Evolutionary conservation across 2,797 vertebrate species (phyloP).

Genomic region (Leptatherina wallacei): DNA sequence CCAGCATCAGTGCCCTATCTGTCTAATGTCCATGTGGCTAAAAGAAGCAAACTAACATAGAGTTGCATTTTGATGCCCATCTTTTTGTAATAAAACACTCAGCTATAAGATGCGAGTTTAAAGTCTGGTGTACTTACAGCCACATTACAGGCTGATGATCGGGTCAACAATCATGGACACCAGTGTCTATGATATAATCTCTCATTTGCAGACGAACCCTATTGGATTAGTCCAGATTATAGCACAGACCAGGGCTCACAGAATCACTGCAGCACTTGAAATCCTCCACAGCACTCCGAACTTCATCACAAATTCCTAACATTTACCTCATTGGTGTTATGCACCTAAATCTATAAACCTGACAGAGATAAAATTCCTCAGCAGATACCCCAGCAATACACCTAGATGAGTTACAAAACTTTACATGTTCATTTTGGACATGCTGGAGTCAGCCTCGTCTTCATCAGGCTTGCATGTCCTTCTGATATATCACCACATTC

Average conservation of each 20-base stretch:
- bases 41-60: not conserved
- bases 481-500: not conserved
- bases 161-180: not conserved
- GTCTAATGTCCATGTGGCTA: not conserved
- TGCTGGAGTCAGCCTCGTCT: not conserved
- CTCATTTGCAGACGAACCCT: slow-evolving; percentile 56
- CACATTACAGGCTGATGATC: slow-evolving; percentile 8
- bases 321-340: not conserved
- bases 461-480: not conserved
- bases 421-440: not conserved
- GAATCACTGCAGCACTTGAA: slow-evolving; percentile 49
- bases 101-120: not conserved
- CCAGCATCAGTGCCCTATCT: not conserved
- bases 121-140: slow-evolving; percentile 14
- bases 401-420: not conserved
- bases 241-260: slow-evolving; percentile 41
- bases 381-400: not conserved
- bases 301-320: slow-evolving; percentile 27
- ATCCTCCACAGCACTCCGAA: slow-evolving; percentile 39
- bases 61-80: not conserved
- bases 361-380: slow-evolving; percentile 12
- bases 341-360: slow-evolving; percentile 3
- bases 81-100: not conserved
- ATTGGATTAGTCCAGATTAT: slow-evolving; percentile 77
- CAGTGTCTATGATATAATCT: slow-evolving; percentile 64